Evolutionary conservation across 2,113 vertebrate species (phyloP), one percentile per base, ranked within the genome.

Genomic region (Phylloscopus whistleri): DNA sequence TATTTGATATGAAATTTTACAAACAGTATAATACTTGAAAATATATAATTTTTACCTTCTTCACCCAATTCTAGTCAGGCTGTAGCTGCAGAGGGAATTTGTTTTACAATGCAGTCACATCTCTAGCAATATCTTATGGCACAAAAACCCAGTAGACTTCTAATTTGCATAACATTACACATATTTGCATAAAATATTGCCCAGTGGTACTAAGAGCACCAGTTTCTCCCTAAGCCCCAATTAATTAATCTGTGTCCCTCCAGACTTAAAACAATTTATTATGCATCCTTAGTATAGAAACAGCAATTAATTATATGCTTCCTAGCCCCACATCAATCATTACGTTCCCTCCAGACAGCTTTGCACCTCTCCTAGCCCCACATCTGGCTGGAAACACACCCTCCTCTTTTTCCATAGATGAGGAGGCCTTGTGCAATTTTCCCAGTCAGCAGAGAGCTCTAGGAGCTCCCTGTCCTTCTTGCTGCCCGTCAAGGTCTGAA

Each of bases 111-210:
- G 68, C 59, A 92, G 44, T 12, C 85, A 60, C 79, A 96, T 95
- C 78, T 86, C 82, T 94, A 85, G 88, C 92, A 95, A 84, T 83
- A 93, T 96, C 88, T 95, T 93, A 93, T 92, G 79, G 66, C 68
- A 93, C 56, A 90, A 90, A 90, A n/a, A 6, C 85, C 68, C 90
- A 74, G 79, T 81, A 55, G 92, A 86, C 59, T 92, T 90, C 88
- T 88, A 93, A 96, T 96, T 96, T 96, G 93, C 95, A 97, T 95
- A 94, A 93, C 60, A 94, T 94, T 96, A 86, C 79, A 86, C 83
- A 84, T 95, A 96, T 97, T 96, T 96, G 93, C 95, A 96, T 97
- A 93, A 96, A 96, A 90, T 94, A 94, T 96, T 96, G 93, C 93
- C 92, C 92, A 86, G 56, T 96, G 43, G 55, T 96, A 81, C 79